Conservation (phyloP, 2,888 invertebrate species). For the Apamea anceps region DNA sequence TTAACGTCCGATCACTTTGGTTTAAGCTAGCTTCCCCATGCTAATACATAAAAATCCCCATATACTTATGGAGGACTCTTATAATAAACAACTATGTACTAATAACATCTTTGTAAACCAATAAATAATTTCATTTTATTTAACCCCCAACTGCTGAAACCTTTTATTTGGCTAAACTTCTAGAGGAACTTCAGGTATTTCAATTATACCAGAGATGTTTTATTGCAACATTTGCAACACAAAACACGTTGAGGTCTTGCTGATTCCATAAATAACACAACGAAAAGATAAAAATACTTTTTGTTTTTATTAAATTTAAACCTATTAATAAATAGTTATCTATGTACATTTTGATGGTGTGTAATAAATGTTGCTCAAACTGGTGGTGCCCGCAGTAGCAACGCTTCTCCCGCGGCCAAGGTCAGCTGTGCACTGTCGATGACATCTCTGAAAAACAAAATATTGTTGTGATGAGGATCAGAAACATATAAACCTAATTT, state of each 20-base stretch:
- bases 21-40: too few species aligned
- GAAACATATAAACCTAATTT: background rate
- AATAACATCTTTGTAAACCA: too few species aligned
- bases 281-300: background rate
- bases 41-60: too few species aligned
- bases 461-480: background rate
- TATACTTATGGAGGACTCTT: too few species aligned
- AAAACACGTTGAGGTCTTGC: background rate
- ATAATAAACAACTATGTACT: too few species aligned
- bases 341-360: slow-evolving; percentile 26
- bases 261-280: background rate
- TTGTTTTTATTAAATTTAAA: slow-evolving; percentile 14
- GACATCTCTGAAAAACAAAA: slow-evolving; percentile 25
- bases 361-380: slow-evolving; percentile 31
- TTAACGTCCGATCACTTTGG: too few species aligned
- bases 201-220: background rate
- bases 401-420: slow-evolving; percentile 74
- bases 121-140: background rate
- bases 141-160: background rate
- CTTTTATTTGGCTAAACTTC: background rate
- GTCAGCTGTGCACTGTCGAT: slow-evolving; percentile 11
- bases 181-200: background rate
- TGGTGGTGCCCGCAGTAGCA: slow-evolving; percentile 74
- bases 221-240: background rate
- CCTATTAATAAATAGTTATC: slow-evolving; percentile 25